Evolutionary conservation across 2,113 vertebrate species (phyloP).

Genomic region (Pagrus major): DNA sequence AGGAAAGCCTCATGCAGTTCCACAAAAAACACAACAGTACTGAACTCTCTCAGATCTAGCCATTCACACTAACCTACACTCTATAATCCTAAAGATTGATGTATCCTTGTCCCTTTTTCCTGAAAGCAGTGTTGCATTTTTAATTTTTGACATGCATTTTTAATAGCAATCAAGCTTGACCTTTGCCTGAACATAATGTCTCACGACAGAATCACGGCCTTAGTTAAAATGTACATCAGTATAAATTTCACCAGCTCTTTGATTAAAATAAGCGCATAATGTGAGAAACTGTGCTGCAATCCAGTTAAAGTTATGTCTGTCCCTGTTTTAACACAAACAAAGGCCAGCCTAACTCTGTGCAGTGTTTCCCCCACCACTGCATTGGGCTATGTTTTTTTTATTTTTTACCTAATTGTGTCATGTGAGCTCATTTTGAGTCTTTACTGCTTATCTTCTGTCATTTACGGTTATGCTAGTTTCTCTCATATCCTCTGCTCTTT

Average conservation of each 20-base stretch:
- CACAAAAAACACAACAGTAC: not conserved
- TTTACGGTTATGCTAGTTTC: no score
- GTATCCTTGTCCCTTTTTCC: not conserved
- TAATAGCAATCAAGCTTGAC: slow-evolving; percentile 2
- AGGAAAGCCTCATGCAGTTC: not conserved
- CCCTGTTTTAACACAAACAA: not conserved
- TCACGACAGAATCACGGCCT: not conserved
- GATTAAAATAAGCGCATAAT: not conserved
- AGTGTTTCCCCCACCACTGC: no score
- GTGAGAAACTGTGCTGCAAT: not conserved
- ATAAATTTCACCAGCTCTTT: not conserved
- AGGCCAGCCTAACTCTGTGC: not conserved
- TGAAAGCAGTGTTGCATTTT: slow-evolving; percentile 25
- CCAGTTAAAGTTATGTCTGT: not conserved
- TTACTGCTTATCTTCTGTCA: no score
- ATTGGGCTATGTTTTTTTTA: no score
- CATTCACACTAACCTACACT: not conserved
- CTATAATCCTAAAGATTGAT: not conserved
- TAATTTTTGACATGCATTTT: slow-evolving; percentile 16
- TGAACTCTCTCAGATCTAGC: not conserved
- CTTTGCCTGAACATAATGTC: slow-evolving; percentile 10
- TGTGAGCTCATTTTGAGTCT: no score
- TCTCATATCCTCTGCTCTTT: no score
- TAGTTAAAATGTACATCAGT: not conserved
- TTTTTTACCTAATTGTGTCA: no score